Evolutionary conservation across 2,113 vertebrate species (phyloP).

Genomic region (Myotis yumanensis): DNA sequence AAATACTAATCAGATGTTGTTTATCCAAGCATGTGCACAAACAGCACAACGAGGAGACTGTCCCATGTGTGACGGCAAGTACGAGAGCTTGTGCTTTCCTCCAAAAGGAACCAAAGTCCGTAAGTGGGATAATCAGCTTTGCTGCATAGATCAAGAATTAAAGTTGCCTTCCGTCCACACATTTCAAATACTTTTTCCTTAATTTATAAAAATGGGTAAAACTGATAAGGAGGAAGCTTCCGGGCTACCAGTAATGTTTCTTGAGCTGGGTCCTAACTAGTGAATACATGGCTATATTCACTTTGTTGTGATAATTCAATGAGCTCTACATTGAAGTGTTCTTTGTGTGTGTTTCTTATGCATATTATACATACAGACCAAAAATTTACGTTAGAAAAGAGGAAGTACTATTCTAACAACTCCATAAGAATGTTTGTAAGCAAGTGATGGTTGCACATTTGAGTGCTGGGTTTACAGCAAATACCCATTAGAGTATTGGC

Average conservation of each 20-base stretch:
- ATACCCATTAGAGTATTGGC: not conserved
- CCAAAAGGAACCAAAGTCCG: not conserved
- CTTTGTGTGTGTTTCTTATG: not conserved
- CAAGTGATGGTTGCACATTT: not conserved
- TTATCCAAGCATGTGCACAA: not conserved
- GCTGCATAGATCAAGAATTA: not conserved
- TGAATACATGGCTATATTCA: not conserved
- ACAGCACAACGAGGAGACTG: not conserved
- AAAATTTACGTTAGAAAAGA: not conserved
- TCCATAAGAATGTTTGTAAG: not conserved
- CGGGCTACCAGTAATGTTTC: not conserved
- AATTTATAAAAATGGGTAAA: conserved; percentile 9
- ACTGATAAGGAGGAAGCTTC: not conserved
- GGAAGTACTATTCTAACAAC: not conserved
- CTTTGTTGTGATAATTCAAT: not conserved
- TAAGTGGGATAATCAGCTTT: not conserved
- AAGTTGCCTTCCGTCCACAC: not conserved
- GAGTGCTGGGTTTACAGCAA: not conserved
- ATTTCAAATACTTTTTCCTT: not conserved
- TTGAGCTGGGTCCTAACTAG: not conserved
- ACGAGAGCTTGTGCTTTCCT: not conserved
- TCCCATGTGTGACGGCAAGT: too few species aligned
- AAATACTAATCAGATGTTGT: not conserved
- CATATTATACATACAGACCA: not conserved
- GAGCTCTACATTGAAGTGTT: not conserved